These are phyloP conservation scores for Troides helena DNA, from an alignment of 2,888 invertebrate genomes.

Conservation along the genomic window DNA sequence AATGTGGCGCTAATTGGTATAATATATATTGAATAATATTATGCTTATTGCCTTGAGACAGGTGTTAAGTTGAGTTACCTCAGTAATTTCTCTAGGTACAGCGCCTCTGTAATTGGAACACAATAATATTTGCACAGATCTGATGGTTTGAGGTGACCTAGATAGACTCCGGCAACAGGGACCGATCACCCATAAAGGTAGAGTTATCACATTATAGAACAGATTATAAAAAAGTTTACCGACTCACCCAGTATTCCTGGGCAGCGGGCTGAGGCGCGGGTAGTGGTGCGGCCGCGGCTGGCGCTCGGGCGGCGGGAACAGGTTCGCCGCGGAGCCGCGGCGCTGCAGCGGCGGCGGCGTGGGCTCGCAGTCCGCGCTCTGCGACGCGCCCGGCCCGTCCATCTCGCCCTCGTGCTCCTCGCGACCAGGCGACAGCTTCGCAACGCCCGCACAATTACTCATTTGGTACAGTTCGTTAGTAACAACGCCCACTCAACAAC, in stretches of 20 bases:
- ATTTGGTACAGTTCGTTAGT: background rate
- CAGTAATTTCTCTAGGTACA: too few relatives aligned
- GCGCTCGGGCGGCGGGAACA: conserved; percentile 87
- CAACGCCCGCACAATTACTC: conserved; percentile 25
- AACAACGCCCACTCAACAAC: background rate
- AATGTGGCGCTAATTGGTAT: too few relatives aligned
- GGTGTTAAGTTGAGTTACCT: too few relatives aligned
- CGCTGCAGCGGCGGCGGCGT: conserved; percentile 92
- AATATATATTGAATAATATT: too few relatives aligned
- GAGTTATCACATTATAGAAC: too few relatives aligned
- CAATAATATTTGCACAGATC: too few relatives aligned
- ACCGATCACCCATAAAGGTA: too few relatives aligned
- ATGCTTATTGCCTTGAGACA: too few relatives aligned
- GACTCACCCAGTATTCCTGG: conserved; percentile 81
- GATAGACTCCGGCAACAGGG: too few relatives aligned
- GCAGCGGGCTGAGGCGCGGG: conserved; percentile 89
- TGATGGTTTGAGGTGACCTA: too few relatives aligned
- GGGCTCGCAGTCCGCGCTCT: conserved; percentile 95
- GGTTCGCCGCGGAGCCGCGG: conserved; percentile 90
- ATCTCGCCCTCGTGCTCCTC: conserved; percentile 92
- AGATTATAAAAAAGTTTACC: too few relatives aligned
- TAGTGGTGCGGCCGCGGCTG: conserved; percentile 79
- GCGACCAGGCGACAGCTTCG: conserved; percentile 90
- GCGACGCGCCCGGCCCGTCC: conserved; percentile 94
- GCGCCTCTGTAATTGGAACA: too few relatives aligned